phyloP scores from a whole-genome alignment of 2,797 vertebrate genomes.

The Spinus olivaceus region DNA sequence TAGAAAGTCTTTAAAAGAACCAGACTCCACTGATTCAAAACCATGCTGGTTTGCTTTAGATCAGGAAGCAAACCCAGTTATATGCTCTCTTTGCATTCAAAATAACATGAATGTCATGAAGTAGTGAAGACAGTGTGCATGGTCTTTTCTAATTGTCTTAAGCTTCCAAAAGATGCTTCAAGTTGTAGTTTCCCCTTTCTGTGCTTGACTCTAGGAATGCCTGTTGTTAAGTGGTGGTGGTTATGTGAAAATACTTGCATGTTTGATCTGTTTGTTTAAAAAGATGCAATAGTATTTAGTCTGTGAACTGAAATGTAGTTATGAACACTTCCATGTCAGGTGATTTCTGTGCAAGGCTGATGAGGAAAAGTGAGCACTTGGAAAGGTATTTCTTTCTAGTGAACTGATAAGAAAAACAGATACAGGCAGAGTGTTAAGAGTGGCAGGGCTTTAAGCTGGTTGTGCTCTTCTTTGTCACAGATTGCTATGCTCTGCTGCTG shows the following conservation, averaged over 20 bases:
- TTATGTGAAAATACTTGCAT: neutral
- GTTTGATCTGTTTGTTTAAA: neutral
- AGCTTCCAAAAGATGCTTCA: neutral
- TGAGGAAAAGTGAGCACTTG: neutral
- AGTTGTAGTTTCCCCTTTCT: neutral
- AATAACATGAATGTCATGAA: neutral
- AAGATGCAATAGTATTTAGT: neutral
- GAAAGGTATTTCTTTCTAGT: neutral
- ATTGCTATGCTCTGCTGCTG: neutral
- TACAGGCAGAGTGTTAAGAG: fast-evolving
- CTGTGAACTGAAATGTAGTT: neutral
- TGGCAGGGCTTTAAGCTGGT: neutral
- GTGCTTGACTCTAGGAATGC: neutral
- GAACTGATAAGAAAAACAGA: neutral
- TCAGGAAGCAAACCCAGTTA: neutral
- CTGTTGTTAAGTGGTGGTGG: neutral
- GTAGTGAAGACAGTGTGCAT: neutral
- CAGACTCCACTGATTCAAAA: neutral
- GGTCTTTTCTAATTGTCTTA: neutral
- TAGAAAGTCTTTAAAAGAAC: neutral
- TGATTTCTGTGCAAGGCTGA: neutral
- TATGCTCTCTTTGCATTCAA: neutral
- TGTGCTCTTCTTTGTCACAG: neutral
- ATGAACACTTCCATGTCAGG: neutral
- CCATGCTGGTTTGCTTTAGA: neutral